These are phyloP conservation scores for Pantelozetes paolii DNA, from an alignment of 2,888 invertebrate species.

Conservation along the genomic window DNA sequence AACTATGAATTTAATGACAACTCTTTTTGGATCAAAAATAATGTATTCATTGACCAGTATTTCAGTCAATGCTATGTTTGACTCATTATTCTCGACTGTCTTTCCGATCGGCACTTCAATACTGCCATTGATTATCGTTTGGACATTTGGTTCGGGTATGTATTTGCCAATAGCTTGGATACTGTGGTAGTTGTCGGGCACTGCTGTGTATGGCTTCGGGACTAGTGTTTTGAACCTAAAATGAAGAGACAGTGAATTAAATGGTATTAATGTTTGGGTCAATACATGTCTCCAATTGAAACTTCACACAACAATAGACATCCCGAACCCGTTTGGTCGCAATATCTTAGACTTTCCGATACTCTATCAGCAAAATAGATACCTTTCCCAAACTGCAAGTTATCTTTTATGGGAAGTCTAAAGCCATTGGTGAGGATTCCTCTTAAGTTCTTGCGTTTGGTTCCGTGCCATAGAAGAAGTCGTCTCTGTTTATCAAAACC, in stretches of 20 bases:
- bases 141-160: slow-evolving; percentile 16
- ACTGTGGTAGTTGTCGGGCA: background rate
- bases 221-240: background rate
- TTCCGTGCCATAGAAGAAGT: slow-evolving; percentile 30
- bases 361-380: slow-evolving; percentile 22
- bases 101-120: slow-evolving; percentile 19
- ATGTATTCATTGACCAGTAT: background rate
- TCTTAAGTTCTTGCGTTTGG: background rate
- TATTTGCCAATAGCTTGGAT: slow-evolving; percentile 14
- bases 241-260: background rate
- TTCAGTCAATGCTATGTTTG: background rate
- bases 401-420: background rate
- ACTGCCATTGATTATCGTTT: background rate
- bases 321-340: background rate
- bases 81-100: background rate
- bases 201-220: background rate
- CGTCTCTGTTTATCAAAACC: slow-evolving; percentile 13
- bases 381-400: background rate
- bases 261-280: background rate
- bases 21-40: background rate
- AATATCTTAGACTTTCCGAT: background rate
- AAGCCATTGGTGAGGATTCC: slow-evolving; percentile 5
- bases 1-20: slow-evolving; percentile 14
- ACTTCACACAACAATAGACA: slow-evolving; percentile 14
- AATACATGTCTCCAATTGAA: background rate